These are phyloP conservation scores for Coregonus ussuriensis DNA, from an alignment of 2,797 vertebrate genomes.

Conservation along the genomic window DNA sequence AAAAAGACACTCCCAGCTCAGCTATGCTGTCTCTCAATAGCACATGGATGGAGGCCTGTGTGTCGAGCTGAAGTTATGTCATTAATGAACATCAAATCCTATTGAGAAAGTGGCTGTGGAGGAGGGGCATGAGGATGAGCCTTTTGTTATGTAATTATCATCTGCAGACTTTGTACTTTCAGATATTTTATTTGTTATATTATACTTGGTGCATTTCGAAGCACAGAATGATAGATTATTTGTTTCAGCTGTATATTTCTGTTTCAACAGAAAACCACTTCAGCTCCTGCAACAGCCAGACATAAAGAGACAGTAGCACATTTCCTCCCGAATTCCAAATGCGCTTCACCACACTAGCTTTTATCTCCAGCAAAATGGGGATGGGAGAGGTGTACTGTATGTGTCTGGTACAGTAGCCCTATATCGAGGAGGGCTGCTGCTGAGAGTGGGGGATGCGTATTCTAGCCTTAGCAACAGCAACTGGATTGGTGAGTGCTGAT, in stretches of 20 bases:
- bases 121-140: not conserved
- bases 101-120: not conserved
- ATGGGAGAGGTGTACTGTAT: conserved; percentile 13
- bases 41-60: not conserved
- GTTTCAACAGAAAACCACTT: not conserved
- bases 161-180: not conserved
- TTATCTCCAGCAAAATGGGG: not conserved
- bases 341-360: not conserved
- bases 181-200: too few relatives aligned
- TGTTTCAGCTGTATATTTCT: not conserved
- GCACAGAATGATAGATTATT: not conserved
- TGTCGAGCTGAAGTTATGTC: not conserved
- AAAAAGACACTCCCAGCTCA: not conserved
- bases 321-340: not conserved
- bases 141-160: not conserved
- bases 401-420: conserved; percentile 6
- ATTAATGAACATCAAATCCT: not conserved
- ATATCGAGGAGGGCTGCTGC: not conserved
- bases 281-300: not conserved
- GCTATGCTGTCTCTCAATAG: not conserved
- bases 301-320: not conserved
- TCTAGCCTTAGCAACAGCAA: conserved; percentile 43
- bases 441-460: not conserved
- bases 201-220: too few relatives aligned
- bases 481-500: conserved; percentile 31